Base-by-base conservation (phyloP, 2,113 vertebrate species). In the Corydoras sp. region DNA sequence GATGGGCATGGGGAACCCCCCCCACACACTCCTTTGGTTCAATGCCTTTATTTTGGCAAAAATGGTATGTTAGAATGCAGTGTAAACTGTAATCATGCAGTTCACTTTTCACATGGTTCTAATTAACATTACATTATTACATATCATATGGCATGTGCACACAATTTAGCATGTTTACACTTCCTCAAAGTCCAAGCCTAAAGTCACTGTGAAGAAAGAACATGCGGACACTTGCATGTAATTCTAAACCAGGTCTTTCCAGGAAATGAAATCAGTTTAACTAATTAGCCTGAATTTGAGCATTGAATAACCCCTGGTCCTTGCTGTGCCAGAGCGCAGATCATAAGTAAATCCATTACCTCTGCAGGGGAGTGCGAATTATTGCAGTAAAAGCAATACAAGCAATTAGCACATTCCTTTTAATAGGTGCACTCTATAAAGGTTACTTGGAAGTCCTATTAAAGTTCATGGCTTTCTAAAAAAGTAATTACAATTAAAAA, bases 331-430 rank as follows among this genome's bases (percentile, higher is more conserved):
- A 14, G 72, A 55, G 53, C 50, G 30, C 43, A 59, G 58, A 30
- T 58, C 24, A 50, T 15, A 51, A 63, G 68, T 43, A 58, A 67
- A 50, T 58, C 61, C 9, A 29, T 63, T 74, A 62, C 64, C 68
- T 53, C 59, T 63, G 54, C 72, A 68, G 63, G 66, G 49, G 30
- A 61, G 54, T 67, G 54, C 30, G 65, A 62, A 67, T 29, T 24
- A 10, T 15, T 70, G 61, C 62, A 69, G 69, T 66, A 48, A 73
- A 61, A 60, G 35, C 56, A 71, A 71, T 62, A 66, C 51, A 73
- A 58, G 58, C 15, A 59, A 68, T 78, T 71, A 71, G 59, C 61
- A 68, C 31, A 63, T 3, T 43, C 5, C 29, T 49, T 70, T 60
- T 30, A 48, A 56, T 64, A 60, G 24, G 51, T 62, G 66, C 63